phyloP scores from a whole-genome alignment of 1,140 invertebrate species.

The Trichomalopsis sarcophagae region DNA sequence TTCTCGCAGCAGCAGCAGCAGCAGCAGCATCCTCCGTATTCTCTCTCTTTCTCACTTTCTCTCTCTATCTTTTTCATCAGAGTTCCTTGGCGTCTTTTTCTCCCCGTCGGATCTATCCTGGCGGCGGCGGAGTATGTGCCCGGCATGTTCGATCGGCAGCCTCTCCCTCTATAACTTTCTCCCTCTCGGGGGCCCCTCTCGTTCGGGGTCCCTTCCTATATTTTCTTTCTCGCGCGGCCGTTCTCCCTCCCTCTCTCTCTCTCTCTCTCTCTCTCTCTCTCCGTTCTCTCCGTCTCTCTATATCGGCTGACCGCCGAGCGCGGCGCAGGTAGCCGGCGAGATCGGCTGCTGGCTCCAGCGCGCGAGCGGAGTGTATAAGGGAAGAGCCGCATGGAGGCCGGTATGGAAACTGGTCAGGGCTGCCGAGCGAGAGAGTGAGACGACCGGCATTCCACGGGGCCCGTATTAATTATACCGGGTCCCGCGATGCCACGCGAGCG shows the following conservation, averaged over 20 bases:
- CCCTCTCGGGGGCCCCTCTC: neutral
- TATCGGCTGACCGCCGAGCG: conserved; percentile 24
- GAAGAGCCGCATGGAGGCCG: conserved; percentile 45
- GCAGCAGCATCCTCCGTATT: neutral
- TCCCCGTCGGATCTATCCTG: neutral
- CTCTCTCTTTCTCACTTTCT: conserved; percentile 2
- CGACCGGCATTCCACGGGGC: conserved; percentile 73
- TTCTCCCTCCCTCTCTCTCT: conserved; percentile 39
- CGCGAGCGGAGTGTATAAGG: conserved; percentile 38
- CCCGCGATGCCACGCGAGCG: conserved; percentile 64
- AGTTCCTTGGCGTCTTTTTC: conserved; percentile 3
- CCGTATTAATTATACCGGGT: conserved; percentile 73
- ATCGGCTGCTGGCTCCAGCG: neutral
- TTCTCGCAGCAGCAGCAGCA: neutral
- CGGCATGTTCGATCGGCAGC: neutral
- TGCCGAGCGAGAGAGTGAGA: conserved; percentile 62
- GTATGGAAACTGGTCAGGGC: conserved; percentile 58
- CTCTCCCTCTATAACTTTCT: neutral
- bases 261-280: conserved; percentile 32
- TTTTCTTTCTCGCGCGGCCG: conserved; percentile 32
- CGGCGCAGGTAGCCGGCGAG: conserved; percentile 19
- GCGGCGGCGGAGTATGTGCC: conserved; percentile 1
- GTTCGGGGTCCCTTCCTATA: conserved; percentile 30
- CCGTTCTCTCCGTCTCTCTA: conserved; percentile 34
- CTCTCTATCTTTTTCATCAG: neutral